These are phyloP conservation scores for Ganaspis sp. DNA, from an alignment of 1,140 invertebrate genomes.

Conservation along the genomic window DNA sequence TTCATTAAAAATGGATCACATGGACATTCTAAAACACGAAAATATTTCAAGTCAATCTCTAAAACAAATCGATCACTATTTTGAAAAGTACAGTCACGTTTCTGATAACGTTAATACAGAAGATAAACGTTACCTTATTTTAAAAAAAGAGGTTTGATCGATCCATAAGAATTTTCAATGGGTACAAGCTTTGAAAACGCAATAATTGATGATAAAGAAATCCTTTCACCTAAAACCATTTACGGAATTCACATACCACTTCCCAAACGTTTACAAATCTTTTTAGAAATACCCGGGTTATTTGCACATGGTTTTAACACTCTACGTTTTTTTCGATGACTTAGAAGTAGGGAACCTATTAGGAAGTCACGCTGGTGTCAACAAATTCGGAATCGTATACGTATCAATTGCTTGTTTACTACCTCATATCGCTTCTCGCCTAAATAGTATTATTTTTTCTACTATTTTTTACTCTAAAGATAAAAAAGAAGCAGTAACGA, in stretches of 20 bases:
- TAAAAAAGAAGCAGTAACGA: constrained; percentile 9
- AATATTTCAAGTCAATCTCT: background rate
- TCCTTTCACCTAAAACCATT: no score
- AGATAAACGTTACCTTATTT: background rate
- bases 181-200: no score
- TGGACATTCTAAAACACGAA: background rate
- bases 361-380: constrained; percentile 40
- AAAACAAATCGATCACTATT: background rate
- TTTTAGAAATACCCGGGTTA: no score
- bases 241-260: no score
- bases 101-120: background rate
- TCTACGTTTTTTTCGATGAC: constrained; percentile 44
- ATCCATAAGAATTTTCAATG: background rate
- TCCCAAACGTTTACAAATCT: no score
- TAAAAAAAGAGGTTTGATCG: background rate
- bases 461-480: constrained; percentile 3
- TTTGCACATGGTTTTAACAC: constrained; percentile 28
- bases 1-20: background rate
- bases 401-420: constrained; percentile 34
- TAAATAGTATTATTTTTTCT: constrained; percentile 39
- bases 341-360: constrained; percentile 42
- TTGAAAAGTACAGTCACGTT: background rate
- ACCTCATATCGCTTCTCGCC: constrained; percentile 24
- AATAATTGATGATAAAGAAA: no score
- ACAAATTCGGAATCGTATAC: constrained; percentile 45